Evolutionary conservation across 2,797 vertebrate species (phyloP), one percentile per base, ranked within the genome.

Genomic region (Sebastiscus tertius): DNA sequence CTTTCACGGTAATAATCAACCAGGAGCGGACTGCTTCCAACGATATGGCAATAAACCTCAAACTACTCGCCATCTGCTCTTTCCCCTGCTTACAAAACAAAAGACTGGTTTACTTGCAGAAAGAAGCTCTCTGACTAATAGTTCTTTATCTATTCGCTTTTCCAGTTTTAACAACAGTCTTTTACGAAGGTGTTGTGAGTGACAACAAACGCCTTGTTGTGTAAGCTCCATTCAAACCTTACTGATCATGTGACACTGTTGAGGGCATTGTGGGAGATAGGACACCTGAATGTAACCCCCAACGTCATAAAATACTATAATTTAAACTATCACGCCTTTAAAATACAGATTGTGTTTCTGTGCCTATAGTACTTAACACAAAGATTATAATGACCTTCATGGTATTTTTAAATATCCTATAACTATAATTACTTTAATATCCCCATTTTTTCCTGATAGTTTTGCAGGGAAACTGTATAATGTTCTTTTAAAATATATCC

Each of bases 181-280:
- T 46, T 14, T 6, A 59, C 1, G 6, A 66, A 42, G n/a, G 12
- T 92, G 87, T 92, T 93, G 82, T 77, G 39, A 87, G 70, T 85
- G 63, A 85, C 78, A 94, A 95, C 93, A 95, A 90, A 87, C 18
- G 60, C 20, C 10, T 88, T 87, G 71, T 89, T 86, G 87, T 85
- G 86, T 88, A 87, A 93, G 73, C 85, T 13, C 61, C 56, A 42
- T 36, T 77, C 69, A 66, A 52, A 10, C 73, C 33, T 60, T 16
- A 12, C 12, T 9, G 67, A 68, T 75, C 73, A 85, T 0, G 72
- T 84, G 88, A 77, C 77, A 27, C 66, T 0, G 8, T 6, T n/a
- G 20, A 49, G 74, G 66, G 68, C 77, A 60, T 52, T 70, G 68
- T 66, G 70, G 72, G 72, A 77, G 68, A 81, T 6, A 34, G 5